Percentiles rank a stretch among this genome's conserved stretches.
Evolutionary conservation across 2,113 vertebrate genomes (phyloP).

Genomic region (Ranitomeya variabilis): DNA sequence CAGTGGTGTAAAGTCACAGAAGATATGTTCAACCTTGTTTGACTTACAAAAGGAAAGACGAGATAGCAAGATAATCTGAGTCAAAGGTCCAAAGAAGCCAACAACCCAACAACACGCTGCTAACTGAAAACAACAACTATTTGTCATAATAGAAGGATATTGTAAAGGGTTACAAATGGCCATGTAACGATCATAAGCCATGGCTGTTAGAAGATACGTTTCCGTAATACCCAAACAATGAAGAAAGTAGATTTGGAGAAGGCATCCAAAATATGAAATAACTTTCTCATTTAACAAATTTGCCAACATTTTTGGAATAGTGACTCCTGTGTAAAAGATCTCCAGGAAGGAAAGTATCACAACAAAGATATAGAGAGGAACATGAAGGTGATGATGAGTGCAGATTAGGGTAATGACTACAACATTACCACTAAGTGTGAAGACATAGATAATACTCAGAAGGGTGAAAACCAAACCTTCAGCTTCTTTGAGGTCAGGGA

Average conservation of each 20-base stretch:
- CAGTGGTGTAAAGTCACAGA: constrained; percentile 50
- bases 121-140: constrained; percentile 29
- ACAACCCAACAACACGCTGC: constrained; percentile 34
- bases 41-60: constrained; percentile 27
- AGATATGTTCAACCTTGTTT: constrained; percentile 43
- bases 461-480: neutral
- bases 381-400: constrained; percentile 36
- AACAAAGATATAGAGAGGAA: constrained; percentile 51
- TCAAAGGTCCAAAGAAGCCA: constrained; percentile 38
- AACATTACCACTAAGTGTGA: constrained; percentile 49
- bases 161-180: constrained; percentile 50
- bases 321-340: constrained; percentile 50
- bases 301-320: constrained; percentile 46
- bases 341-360: constrained; percentile 50
- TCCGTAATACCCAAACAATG: constrained; percentile 45
- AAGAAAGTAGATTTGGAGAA: constrained; percentile 46
- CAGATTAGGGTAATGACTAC: constrained; percentile 33
- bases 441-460: constrained; percentile 35
- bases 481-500: constrained; percentile 8
- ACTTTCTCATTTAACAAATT: constrained; percentile 31
- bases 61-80: constrained; percentile 36
- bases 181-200: constrained; percentile 51
- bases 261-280: constrained; percentile 36
- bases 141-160: constrained; percentile 49
- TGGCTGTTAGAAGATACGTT: constrained; percentile 50